These are phyloP conservation scores for Cynoglossus semilaevis DNA, from an alignment of 2,113 vertebrate genomes.

Conservation along the genomic window DNA sequence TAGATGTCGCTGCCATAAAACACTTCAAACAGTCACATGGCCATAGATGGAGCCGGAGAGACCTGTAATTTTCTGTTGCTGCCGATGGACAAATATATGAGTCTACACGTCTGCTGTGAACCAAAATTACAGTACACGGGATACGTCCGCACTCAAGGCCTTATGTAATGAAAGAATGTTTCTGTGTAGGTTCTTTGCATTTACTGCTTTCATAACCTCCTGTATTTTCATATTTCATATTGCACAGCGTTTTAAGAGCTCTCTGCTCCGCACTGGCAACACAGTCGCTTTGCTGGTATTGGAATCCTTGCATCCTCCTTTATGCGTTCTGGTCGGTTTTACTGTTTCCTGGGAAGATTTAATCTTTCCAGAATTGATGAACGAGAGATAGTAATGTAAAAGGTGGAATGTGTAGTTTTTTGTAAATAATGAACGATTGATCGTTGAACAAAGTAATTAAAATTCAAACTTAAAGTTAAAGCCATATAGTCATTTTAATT, in stretches of 20 bases:
- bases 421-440: no score
- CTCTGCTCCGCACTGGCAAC: no score
- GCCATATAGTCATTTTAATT: no score
- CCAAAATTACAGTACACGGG: constrained; percentile 65
- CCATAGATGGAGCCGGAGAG: constrained; percentile 38
- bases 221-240: constrained; percentile 41
- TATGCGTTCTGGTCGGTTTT: no score
- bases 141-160: constrained; percentile 48
- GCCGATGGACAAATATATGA: constrained; percentile 68
- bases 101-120: constrained; percentile 61
- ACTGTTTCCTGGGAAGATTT: no score
- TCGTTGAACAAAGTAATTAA: no score
- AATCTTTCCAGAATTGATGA: no score
- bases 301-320: no score
- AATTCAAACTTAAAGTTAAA: no score
- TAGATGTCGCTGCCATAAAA: constrained; percentile 53
- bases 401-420: no score
- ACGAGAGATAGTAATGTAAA: no score
- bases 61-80: constrained; percentile 68
- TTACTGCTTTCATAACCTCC: constrained; percentile 47
- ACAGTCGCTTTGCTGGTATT: no score
- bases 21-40: constrained; percentile 48
- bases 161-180: constrained; percentile 48
- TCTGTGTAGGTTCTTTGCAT: constrained; percentile 35
- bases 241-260: constrained; percentile 8